A percentile compares a stretch with the other conserved stretches of the same genome.
Conservation (phyloP, 2,888 invertebrate species). For the Microctonus brassicae region DNA sequence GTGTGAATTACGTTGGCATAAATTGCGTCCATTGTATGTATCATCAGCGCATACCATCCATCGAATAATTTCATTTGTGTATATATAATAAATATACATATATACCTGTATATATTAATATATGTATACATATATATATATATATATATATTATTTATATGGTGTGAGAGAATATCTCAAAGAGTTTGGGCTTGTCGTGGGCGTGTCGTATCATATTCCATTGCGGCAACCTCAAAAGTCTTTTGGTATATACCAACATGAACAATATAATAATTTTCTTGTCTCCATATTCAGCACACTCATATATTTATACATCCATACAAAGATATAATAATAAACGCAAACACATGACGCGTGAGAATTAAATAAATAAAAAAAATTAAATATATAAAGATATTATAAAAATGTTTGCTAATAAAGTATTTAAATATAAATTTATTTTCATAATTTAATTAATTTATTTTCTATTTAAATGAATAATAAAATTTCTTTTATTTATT, state of each 20-base stretch:
- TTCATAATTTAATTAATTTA: not conserved
- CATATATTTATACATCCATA: not conserved
- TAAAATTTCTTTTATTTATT: not conserved
- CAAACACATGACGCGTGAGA: not conserved
- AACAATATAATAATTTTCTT: not conserved
- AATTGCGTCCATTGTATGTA: conserved; percentile 13
- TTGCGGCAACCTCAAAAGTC: conserved; percentile 20
- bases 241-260: conserved; percentile 8
- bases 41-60: not conserved
- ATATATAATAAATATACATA: too few species aligned
- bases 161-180: conserved; percentile 14
- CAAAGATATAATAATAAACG: too few species aligned
- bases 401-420: not conserved
- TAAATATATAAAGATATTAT: too few species aligned
- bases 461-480: not conserved
- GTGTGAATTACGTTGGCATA: conserved; percentile 4
- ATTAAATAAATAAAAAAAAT: not conserved
- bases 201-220: conserved; percentile 27
- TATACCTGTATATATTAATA: not conserved
- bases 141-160: not conserved
- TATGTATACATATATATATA: not conserved
- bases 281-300: not conserved
- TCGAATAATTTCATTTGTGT: conserved; percentile 22
- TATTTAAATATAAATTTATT: too few species aligned
- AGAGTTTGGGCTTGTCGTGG: conserved; percentile 26